Base-by-base conservation (phyloP, 2,113 vertebrate genomes). In the Turdus rufiventris region DNA sequence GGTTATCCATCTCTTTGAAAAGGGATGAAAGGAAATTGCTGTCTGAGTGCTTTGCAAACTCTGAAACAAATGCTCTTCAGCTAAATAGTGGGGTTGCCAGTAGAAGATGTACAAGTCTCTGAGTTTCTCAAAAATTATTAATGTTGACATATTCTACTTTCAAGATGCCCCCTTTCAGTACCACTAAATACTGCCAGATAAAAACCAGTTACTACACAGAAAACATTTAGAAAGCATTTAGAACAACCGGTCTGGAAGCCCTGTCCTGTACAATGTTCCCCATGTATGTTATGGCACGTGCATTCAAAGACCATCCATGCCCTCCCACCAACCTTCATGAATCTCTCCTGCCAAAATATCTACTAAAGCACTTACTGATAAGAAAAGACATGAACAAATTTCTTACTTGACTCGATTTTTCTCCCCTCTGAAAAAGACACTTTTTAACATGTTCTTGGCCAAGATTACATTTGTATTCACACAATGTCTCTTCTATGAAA, bases 211-310 rank as follows among this genome's bases (percentile, higher is more conserved):
- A 45, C 24, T 67, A 76, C 15, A 82, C 11, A 92, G 68, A 92
- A 91, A 89, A 48, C 82, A 79, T 79, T 88, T 82, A 85, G 65
- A 94, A 91, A 89, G 51, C 82, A 79, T 79, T 88, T 82, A 85
- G 65, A 94, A 54, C 62, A 92, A 84, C 8, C 16, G 3, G n/a
- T 73, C 80, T 86, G 62, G 36, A 94, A 94, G 80, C 43, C 34
- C 63, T 67, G 9, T 43, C 42, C 76, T 79, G 51, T 58, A 77
- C 86, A 95, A 70, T 65, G 88, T 67, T 85, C 66, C 53, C 26
- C 40, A 78, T 58, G 67, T 29, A 57, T 10, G 8, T 85, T 68
- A 89, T 12, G 77, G 51, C 68, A 89, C 4, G 12, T 36, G 34
- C 79, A 89, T 84, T 88, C 51, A 48, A 79, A 92, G n/a, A 82